These are phyloP conservation scores for Arvicanthis niloticus DNA, from an alignment of 2,113 vertebrate species.

Conservation along the genomic window DNA sequence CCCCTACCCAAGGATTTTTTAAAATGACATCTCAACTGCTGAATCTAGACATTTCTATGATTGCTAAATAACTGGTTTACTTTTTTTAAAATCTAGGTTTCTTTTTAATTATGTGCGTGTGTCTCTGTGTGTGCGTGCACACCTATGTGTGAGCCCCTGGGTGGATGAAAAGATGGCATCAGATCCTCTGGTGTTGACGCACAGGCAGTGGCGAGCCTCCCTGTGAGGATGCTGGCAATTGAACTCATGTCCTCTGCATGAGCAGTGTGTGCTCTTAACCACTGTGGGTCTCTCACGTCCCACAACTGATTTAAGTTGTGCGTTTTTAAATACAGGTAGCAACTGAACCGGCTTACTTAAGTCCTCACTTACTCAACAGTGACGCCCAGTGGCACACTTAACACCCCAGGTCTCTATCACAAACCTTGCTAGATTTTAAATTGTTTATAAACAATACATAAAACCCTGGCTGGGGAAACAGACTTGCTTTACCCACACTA, in stretches of 20 bases:
- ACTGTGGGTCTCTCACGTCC: background rate
- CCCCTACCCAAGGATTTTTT: background rate
- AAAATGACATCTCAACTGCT: constrained; percentile 10
- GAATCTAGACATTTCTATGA: background rate
- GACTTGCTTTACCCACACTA: background rate
- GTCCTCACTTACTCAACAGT: constrained; percentile 5
- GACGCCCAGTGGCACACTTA: constrained; percentile 38
- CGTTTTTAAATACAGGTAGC: background rate
- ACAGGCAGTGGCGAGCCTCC: background rate
- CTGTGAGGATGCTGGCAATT: background rate
- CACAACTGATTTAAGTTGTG: background rate
- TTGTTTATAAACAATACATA: background rate
- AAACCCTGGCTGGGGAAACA: background rate
- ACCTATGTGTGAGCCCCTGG: background rate
- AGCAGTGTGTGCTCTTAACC: background rate
- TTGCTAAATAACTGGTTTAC: background rate
- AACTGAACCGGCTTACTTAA: background rate
- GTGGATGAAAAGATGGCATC: background rate
- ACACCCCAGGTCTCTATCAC: background rate
- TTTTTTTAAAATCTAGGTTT: background rate
- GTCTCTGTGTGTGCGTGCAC: background rate
- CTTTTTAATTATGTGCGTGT: background rate
- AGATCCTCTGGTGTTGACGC: background rate
- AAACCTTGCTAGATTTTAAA: constrained; percentile 17
- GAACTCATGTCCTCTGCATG: background rate